These are phyloP conservation scores for Danio jaintianensis DNA, from an alignment of 2,797 vertebrate species.

Conservation along the genomic window DNA sequence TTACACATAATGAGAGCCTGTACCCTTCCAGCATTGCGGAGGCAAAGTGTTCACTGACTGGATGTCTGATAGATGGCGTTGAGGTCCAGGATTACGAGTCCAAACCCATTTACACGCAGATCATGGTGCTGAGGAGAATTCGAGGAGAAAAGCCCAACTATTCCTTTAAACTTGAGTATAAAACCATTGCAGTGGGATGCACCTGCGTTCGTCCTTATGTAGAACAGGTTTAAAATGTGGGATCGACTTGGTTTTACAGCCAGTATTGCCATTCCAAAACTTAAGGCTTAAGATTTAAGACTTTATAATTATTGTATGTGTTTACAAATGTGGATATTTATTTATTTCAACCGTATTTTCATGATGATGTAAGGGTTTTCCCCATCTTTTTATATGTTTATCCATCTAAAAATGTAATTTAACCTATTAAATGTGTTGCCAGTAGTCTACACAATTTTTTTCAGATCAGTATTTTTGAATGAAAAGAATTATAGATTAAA, in stretches of 20 bases:
- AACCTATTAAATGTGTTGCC: not conserved
- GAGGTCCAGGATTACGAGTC: conserved; percentile 73
- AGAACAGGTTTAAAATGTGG: conserved; percentile 53
- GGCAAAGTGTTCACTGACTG: conserved; percentile 71
- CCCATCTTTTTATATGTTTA: too few species aligned
- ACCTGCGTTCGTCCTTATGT: conserved; percentile 76
- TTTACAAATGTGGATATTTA: too few species aligned
- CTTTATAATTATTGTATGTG: conserved; percentile 23
- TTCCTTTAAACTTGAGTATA: conserved; percentile 72
- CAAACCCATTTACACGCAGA: conserved; percentile 73
- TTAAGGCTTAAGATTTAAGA: conserved; percentile 7
- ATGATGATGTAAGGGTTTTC: too few species aligned
- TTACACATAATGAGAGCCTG: conserved; percentile 55
- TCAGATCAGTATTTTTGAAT: too few species aligned
- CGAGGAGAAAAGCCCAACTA: conserved; percentile 40
- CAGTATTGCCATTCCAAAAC: not conserved
- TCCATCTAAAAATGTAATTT: too few species aligned
- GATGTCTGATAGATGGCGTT: conserved; percentile 65
- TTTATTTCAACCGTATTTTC: not conserved
- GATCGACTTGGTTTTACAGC: conserved; percentile 35
- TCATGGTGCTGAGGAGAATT: conserved; percentile 73
- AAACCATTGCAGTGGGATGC: conserved; percentile 77
- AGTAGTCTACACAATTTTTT: not conserved
- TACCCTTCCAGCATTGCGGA: conserved; percentile 62
- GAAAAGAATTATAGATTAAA: too few species aligned